phyloP scores from a whole-genome alignment of 1,140 invertebrate genomes.

The Drosophila tsacasi region DNA sequence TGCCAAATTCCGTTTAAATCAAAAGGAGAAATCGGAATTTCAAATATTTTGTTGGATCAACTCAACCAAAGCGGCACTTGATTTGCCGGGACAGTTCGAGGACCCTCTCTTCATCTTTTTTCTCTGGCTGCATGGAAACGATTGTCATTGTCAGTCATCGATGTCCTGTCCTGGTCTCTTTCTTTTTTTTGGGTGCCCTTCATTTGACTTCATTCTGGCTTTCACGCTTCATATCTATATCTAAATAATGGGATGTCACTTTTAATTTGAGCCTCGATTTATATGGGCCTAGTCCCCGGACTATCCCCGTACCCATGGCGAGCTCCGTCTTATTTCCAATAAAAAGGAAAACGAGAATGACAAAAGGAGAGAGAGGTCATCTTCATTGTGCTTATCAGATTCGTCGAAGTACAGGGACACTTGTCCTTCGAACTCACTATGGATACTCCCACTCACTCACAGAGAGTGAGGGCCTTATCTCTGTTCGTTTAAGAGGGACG shows the following conservation, averaged over 20 bases:
- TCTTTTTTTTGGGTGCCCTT: constrained; percentile 40
- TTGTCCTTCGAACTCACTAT: background rate
- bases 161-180: constrained; percentile 23
- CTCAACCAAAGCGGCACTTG: constrained; percentile 15
- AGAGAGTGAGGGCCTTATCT: background rate
- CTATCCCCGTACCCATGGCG: constrained; percentile 3
- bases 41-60: constrained; percentile 8
- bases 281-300: constrained; percentile 38
- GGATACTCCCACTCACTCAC: constrained; percentile 7
- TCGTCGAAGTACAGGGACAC: constrained; percentile 43
- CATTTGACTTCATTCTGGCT: constrained; percentile 49
- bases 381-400: constrained; percentile 70
- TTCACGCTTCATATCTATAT: constrained; percentile 59
- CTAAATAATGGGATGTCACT: constrained; percentile 77
- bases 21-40: constrained; percentile 15
- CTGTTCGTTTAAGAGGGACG: constrained; percentile 36
- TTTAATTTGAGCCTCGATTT: constrained; percentile 78
- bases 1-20: constrained; percentile 18
- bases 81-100: constrained; percentile 17
- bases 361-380: constrained; percentile 23
- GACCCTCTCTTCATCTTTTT: constrained; percentile 15
- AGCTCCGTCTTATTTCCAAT: constrained; percentile 61
- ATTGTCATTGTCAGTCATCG: constrained; percentile 47
- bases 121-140: constrained; percentile 30
- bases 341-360: constrained; percentile 42